Evolutionary conservation across 2,888 invertebrate species (phyloP), one percentile per base, ranked within the genome.

Genomic region (Sussaba pulchella): DNA sequence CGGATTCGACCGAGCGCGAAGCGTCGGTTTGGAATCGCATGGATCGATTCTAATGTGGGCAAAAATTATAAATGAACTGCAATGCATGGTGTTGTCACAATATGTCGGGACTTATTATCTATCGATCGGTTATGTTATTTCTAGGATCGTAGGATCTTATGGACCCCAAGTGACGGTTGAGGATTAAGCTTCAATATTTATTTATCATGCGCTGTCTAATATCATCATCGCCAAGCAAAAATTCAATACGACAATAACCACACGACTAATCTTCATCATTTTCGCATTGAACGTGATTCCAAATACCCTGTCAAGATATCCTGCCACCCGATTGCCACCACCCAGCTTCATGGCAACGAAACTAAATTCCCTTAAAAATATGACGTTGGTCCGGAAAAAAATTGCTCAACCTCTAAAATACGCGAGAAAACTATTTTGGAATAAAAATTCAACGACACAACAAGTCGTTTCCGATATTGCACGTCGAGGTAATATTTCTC

Each of bases 381-480:
- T 17, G 6, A 31, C 2, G 14, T 57, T 17, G 14, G n/a, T n/a
- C 26, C 21, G n/a, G 6, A 17, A 14, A 31, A 57, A 57, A 57
- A 57, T 36, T 1, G 12, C 8, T 50, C 17, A 21, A n/a, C n/a
- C 19, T 12, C 12, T 19, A 21, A 61, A 39, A 19, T 54, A 54
- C 54, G 31, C 31, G 14, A 12, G 14, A 14, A 36, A 36, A 9
- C 36, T 8, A 17, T 21, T 1, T 39, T 10, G 21, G 10, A 39
- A 17, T 14, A 36, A 31, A 39, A 61, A 41, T 19, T 4, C 36
- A 41, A 14, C 17, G 14, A 57, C n/a, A n/a, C 57, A 17, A 17
- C 31, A 12, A n/a, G 61, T 61, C 61, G 12, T 54, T 61, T 41
- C n/a, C 61, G 61, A 54, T 12, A 54, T 12, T n/a, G n/a, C n/a